Conservation (phyloP, 2,797 vertebrate genomes). For the Spinus pinus region DNA sequence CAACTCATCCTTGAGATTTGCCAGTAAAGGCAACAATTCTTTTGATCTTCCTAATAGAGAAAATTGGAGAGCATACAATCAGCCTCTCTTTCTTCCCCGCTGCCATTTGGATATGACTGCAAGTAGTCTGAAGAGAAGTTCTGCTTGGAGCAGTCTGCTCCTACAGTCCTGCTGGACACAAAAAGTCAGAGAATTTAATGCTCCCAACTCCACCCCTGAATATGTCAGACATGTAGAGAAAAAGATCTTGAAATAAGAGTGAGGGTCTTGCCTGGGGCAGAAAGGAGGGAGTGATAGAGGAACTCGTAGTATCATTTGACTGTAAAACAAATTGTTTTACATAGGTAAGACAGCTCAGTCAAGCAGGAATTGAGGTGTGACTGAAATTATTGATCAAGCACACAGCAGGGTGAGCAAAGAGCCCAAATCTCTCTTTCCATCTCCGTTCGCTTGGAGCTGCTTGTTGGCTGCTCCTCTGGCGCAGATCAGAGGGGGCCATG, state of each 20-base stretch:
- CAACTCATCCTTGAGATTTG: constrained; percentile 62
- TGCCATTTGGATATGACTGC: constrained; percentile 18
- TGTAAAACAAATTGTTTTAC: not conserved
- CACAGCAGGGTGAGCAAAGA: not conserved
- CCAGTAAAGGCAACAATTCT: constrained; percentile 60
- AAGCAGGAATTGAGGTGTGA: not conserved
- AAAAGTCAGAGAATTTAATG: not conserved
- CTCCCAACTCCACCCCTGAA: not conserved
- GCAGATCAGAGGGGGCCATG: not conserved
- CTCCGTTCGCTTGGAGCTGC: not conserved
- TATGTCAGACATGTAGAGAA: not conserved
- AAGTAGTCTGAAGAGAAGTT: not conserved
- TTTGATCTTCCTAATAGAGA: constrained; percentile 69
- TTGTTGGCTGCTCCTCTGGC: fast-evolving
- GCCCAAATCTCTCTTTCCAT: not conserved
- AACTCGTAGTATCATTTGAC: not conserved
- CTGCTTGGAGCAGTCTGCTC: not conserved
- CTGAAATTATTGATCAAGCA: not conserved
- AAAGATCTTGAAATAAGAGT: not conserved
- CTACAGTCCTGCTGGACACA: not conserved
- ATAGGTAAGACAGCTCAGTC: not conserved
- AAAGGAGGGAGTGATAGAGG: not conserved
- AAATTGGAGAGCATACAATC: constrained; percentile 64
- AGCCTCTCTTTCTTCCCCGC: not conserved
- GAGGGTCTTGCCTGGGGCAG: not conserved